A percentile compares a stretch with the other conserved stretches of the same genome.
Evolutionary conservation across 2,888 invertebrate species (phyloP).

Genomic region (Adela reaumurella): DNA sequence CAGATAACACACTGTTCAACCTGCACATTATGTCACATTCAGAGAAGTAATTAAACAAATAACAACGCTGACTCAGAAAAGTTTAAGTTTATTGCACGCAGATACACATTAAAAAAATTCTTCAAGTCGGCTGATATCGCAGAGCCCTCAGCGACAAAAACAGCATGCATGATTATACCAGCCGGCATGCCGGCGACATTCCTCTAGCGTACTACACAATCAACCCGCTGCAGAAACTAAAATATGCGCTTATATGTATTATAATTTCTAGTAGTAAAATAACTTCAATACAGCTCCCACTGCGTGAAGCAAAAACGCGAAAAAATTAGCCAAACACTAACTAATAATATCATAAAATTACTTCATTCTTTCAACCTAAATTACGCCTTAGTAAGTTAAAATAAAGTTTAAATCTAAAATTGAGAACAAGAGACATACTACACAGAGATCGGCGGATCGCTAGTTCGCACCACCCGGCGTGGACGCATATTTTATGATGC

Average conservation of each 20-base stretch:
- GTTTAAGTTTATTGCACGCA: not conserved
- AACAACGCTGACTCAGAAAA: not conserved
- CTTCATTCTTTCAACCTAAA: no score
- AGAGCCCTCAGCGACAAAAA: not conserved
- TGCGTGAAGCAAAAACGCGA: not conserved
- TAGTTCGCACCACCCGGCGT: not conserved
- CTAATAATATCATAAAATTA: not conserved
- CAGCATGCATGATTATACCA: not conserved
- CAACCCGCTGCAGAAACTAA: not conserved
- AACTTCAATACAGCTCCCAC: not conserved
- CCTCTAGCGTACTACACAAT: not conserved
- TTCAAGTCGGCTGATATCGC: not conserved
- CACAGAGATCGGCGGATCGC: no score
- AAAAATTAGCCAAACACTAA: not conserved
- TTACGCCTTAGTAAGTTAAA: no score
- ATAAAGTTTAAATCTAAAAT: no score
- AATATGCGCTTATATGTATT: not conserved
- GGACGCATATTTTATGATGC: not conserved
- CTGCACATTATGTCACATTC: not conserved
- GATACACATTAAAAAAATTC: not conserved
- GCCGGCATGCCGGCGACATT: not conserved
- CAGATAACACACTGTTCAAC: not conserved
- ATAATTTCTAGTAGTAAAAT: not conserved
- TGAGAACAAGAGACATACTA: no score
- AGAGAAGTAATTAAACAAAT: not conserved